phyloP scores from a whole-genome alignment of 64 coral and sea anemone genomes.

The Porites lutea region DNA sequence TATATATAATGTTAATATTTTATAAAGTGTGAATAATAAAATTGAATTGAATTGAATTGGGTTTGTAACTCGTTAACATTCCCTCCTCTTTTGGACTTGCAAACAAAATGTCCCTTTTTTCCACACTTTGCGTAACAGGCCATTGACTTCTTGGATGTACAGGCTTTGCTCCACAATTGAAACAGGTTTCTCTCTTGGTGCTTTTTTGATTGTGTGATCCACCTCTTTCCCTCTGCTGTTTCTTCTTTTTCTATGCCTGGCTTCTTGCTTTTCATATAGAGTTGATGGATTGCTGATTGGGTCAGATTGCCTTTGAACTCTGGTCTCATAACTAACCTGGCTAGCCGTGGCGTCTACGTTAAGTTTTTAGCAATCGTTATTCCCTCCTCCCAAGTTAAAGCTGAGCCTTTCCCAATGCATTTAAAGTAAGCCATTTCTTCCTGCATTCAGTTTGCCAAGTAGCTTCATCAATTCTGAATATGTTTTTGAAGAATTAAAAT shows the following conservation, averaged over 20 bases:
- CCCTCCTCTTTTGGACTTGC: not conserved
- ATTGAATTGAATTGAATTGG: too few species aligned
- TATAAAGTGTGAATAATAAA: too few species aligned
- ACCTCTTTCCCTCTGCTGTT: not conserved
- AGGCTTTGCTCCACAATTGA: conserved; percentile 20
- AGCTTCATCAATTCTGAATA: too few species aligned
- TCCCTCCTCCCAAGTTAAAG: not conserved
- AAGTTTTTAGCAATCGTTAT: not conserved
- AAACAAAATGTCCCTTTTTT: not conserved
- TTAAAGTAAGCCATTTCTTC: not conserved
- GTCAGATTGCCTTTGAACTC: too few species aligned
- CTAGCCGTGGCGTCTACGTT: not conserved
- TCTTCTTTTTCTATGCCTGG: not conserved
- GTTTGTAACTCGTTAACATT: not conserved
- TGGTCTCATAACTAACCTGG: not conserved
- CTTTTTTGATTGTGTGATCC: not conserved
- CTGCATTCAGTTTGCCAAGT: too few species aligned
- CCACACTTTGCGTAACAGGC: not conserved
- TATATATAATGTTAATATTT: too few species aligned
- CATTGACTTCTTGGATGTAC: not conserved
- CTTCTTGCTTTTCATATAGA: not conserved
- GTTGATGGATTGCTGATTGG: too few species aligned
- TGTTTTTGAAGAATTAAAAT: too few species aligned
- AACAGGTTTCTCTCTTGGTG: not conserved
- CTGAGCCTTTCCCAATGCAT: not conserved